Conservation (phyloP, 2,888 invertebrate genomes). For the Latrodectus hesperus region DNA sequence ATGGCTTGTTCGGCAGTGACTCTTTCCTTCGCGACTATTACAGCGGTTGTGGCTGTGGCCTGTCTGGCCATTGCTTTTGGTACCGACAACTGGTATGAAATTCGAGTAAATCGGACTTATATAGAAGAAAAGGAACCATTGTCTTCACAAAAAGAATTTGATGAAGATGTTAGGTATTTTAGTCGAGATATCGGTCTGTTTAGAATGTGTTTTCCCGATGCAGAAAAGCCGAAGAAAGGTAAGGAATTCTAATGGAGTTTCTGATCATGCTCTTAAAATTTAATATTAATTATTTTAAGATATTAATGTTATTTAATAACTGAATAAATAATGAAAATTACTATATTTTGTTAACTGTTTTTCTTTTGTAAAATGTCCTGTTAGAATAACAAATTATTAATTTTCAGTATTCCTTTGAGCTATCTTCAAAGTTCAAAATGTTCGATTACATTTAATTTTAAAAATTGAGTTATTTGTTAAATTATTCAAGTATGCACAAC, state of each 20-base stretch:
- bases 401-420: no score
- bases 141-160: conserved; percentile 70
- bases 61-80: conserved; percentile 94
- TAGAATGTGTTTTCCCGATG: conserved; percentile 91
- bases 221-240: conserved; percentile 83
- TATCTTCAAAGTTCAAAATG: no score
- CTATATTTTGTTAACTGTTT: no score
- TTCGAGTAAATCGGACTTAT: conserved; percentile 90
- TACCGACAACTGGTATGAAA: conserved; percentile 97
- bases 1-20: conserved; percentile 83
- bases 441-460: no score
- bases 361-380: no score
- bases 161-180: conserved; percentile 87
- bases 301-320: no score
- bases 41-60: conserved; percentile 95
- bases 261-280: no score
- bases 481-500: no score
- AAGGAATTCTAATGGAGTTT: conserved; percentile 53
- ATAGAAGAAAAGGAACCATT: conserved; percentile 80
- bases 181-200: conserved; percentile 95
- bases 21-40: conserved; percentile 94
- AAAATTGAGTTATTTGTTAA: no score
- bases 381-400: no score
- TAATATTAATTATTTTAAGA: no score
- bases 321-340: no score